phyloP scores from a whole-genome alignment of 2,797 vertebrate genomes.

The Oceanodroma leucorhoa region DNA sequence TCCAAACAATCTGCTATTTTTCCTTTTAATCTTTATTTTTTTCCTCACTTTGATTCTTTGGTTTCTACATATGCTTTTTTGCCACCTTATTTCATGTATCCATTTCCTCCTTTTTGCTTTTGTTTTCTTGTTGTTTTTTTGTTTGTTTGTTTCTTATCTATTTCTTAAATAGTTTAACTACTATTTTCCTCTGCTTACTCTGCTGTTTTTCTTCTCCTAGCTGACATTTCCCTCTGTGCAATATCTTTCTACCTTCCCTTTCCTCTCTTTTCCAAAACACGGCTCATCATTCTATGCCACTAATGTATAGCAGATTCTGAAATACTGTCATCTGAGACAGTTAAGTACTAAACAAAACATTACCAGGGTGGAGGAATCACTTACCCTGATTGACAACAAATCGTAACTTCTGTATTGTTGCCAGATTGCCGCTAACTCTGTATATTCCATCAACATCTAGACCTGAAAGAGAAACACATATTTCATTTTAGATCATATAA shows the following conservation, averaged over 20 bases:
- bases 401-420: constrained; percentile 89
- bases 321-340: constrained; percentile 65
- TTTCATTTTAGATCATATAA: constrained; percentile 64
- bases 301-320: constrained; percentile 57
- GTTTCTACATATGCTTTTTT: not conserved
- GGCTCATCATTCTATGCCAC: constrained; percentile 58
- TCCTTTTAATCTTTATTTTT: not conserved
- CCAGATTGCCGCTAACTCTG: constrained; percentile 89
- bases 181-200: constrained; percentile 37
- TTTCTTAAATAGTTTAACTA: not conserved
- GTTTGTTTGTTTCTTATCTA: not conserved
- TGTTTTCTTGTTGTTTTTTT: not conserved
- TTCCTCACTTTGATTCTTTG: not conserved
- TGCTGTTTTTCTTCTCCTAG: constrained; percentile 10
- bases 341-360: constrained; percentile 71
- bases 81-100: not conserved
- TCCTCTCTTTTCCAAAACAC: constrained; percentile 25
- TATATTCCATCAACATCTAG: constrained; percentile 88
- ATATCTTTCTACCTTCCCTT: constrained; percentile 37
- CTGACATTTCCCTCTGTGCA: constrained; percentile 21
- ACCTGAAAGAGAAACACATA: constrained; percentile 77
- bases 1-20: constrained; percentile 49
- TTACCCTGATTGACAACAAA: constrained; percentile 90
- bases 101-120: not conserved
- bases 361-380: constrained; percentile 68